A percentile compares a stretch with the other conserved stretches of the same genome.
Conservation (phyloP, 2,888 invertebrate genomes). For the Acanthoscelides obtectus region DNA sequence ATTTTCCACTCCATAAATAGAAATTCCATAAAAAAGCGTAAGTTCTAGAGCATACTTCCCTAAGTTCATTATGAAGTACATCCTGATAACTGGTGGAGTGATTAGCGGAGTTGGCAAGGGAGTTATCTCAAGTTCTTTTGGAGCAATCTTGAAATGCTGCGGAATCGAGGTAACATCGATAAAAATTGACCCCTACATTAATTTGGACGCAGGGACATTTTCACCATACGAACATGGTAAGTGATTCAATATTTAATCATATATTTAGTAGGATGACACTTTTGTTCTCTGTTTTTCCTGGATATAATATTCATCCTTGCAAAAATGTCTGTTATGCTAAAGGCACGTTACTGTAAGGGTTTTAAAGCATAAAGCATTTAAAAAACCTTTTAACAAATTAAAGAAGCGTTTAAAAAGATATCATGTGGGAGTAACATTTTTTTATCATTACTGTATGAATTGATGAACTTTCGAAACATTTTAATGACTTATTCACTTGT, state of each 20-base stretch:
- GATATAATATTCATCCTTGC: neutral
- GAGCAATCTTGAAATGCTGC: slow-evolving; percentile 89
- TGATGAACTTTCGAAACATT: too few relatives aligned
- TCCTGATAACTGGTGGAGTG: slow-evolving; percentile 96
- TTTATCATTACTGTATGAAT: too few relatives aligned
- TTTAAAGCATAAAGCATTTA: too few relatives aligned
- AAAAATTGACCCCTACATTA: slow-evolving; percentile 99
- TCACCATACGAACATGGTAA: slow-evolving; percentile 98
- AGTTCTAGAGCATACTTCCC: too few relatives aligned
- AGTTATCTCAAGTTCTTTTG: slow-evolving; percentile 91
- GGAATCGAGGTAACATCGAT: slow-evolving; percentile 95
- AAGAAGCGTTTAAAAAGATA: too few relatives aligned
- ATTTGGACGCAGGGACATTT: slow-evolving; percentile 98
- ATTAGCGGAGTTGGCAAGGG: slow-evolving; percentile 98
- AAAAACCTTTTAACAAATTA: too few relatives aligned
- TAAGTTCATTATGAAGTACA: slow-evolving; percentile 83
- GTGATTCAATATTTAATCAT: slow-evolving; percentile 24
- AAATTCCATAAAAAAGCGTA: too few relatives aligned
- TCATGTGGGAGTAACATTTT: too few relatives aligned
- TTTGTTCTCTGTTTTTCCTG: neutral
- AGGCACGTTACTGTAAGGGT: too few relatives aligned
- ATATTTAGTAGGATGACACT: neutral
- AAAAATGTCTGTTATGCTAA: too few relatives aligned
- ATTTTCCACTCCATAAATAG: neutral
- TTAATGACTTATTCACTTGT: too few relatives aligned